These are phyloP conservation scores for Ginglymostoma cirratum DNA, from an alignment of 2,113 vertebrate species.

Conservation along the genomic window DNA sequence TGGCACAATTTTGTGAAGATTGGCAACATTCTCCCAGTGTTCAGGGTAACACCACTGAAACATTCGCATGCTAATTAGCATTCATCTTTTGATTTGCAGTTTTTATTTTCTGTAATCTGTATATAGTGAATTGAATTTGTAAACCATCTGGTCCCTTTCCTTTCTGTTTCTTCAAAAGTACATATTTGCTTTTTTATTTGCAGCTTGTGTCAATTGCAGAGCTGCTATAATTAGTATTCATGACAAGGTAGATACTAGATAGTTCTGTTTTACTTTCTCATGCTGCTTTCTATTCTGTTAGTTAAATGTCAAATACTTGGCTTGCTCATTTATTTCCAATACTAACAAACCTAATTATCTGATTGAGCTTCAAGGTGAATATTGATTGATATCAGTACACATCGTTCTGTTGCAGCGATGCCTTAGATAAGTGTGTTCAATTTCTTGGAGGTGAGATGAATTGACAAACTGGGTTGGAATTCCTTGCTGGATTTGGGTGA, in stretches of 20 bases:
- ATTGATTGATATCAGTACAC: background rate
- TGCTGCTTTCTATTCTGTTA: background rate
- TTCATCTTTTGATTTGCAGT: background rate
- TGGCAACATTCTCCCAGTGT: too few species aligned
- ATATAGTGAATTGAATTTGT: slow-evolving; percentile 4
- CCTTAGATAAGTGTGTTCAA: background rate
- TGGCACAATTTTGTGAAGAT: too few species aligned
- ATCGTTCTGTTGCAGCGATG: background rate
- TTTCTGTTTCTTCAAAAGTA: slow-evolving; percentile 13
- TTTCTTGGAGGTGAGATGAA: background rate
- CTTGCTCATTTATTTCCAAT: background rate
- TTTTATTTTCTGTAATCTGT: background rate
- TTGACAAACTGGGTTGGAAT: background rate
- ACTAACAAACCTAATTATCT: background rate
- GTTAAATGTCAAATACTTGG: background rate
- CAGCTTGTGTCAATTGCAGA: background rate
- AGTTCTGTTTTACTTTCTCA: background rate
- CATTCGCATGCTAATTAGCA: background rate
- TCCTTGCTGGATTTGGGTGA: background rate
- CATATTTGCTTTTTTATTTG: slow-evolving; percentile 18
- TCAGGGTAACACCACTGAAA: too few species aligned
- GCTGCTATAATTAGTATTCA: background rate
- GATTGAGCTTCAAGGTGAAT: background rate
- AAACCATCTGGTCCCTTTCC: slow-evolving; percentile 9
- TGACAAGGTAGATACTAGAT: background rate